Evolutionary conservation across 2,797 vertebrate genomes (phyloP), one percentile per base, ranked within the genome.

Genomic region (Eutrigla gurnardus): DNA sequence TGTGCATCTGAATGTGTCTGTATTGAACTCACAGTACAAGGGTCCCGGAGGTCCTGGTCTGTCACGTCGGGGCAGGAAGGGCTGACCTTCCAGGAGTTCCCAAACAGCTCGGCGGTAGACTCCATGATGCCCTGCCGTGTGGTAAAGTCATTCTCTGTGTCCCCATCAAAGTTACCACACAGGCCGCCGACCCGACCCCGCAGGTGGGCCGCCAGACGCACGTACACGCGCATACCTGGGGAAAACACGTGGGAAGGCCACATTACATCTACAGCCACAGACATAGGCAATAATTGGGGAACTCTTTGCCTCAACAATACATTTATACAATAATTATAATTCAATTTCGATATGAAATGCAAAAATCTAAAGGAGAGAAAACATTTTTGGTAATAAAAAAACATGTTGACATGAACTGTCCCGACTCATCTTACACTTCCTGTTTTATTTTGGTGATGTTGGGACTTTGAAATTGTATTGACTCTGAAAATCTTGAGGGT

Each of bases 21-120:
- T 32, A 1, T 2, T 62, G 10, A 13, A 77, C 95, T 70, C 82
- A 98, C 96, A 0, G 86, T 58, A 73, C 97, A 98, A 3, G 97
- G 97, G 65, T 97, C 96, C 4, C 77, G 80, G 4, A 92, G 78
- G 18, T 96, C 95, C 72, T 95, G 91, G 0, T 93, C 54, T 3
- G 88, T 78, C 1, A 96, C 95, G 50, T 98, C 97, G 0, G 97
- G 97, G 65, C 97, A 98, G 37, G 97, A 94, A 0, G 94, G 94
- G 74, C 93, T 96, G 91, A 98, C 92, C 53, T 96, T 96, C 97
- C 97, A 98, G 53, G 97, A 97, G 91, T 98, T 97, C 47, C 96
- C 97, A 1, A 97, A 97, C 74, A 97, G 92, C 72, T 96, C 94
- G 0, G 97, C 76, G 0, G 94, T 97, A 3, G 97, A 95, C 71